Evolutionary conservation across 2,113 vertebrate genomes (phyloP), one percentile per base, ranked within the genome.

Genomic region (Coptodon rendalli): DNA sequence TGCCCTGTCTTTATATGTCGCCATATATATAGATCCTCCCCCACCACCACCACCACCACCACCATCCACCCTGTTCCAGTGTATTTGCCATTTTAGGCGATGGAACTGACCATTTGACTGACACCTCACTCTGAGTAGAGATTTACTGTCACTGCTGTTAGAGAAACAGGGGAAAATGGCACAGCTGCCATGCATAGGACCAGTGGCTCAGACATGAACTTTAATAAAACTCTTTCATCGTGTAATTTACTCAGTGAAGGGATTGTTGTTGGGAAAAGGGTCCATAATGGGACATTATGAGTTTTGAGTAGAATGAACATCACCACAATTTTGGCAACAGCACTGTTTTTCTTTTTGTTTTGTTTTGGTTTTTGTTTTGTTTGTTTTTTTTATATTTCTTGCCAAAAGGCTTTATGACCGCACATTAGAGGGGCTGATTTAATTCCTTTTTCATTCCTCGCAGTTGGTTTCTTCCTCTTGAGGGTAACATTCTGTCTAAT

Each of bases 401-500:
- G 24, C 78, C 86, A 83, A 73, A 71, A 76, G 54, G 17, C 48
- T 91, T 91, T 73, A 87, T 59, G 54, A 45, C 36, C 6, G 2
- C 80, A 76, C 38, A 81, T 82, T 59, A 16, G 36, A 59, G 82
- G 27, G 45, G 53, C 36, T 43, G 56, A 59, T 91, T 88, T 85
- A 38, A 87, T 91, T 66, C 31, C 22, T 45, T 82, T 83, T 78
- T 73, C 22, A 73, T 81, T 80, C 54, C 79, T 88, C 86, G 66
- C 85, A 61, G 85, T 86, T 84, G 88, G 76, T 40, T 54, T 88
- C 24, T 83, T 61, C 63, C 78, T 91, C 89, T 90, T 85, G 7
- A 6, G 91, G 87, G 84, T 5, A 61, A 81, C 59, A 87, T 86
- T 85, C 59, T 53, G 84, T 78, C 78, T 91, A 78, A 92, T 86